Evolutionary conservation across 2,797 vertebrate genomes (phyloP).

Genomic region (Garrulus glandarius): DNA sequence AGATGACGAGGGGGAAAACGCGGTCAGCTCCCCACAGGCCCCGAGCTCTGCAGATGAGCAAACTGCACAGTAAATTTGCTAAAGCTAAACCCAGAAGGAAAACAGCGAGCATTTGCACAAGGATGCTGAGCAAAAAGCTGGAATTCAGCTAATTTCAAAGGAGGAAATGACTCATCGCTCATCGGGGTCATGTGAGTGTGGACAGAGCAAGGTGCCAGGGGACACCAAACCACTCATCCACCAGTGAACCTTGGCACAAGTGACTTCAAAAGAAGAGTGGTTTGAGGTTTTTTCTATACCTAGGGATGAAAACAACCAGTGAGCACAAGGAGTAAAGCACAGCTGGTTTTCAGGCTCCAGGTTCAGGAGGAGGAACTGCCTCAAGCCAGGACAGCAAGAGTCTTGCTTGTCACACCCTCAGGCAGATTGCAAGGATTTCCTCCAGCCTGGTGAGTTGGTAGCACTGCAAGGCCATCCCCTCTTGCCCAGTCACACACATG

Average conservation of each 20-base stretch:
- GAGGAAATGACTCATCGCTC: fast-evolving
- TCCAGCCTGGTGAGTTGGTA: not conserved
- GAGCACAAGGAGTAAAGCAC: not conserved
- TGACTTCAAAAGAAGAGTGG: not conserved
- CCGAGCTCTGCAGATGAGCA: fast-evolving
- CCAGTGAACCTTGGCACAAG: not conserved
- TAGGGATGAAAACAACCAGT: too few species aligned
- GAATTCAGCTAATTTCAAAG: not conserved
- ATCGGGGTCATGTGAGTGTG: fast-evolving
- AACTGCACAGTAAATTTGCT: not conserved
- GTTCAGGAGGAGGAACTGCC: not conserved
- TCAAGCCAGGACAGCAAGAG: not conserved
- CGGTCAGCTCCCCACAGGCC: fast-evolving
- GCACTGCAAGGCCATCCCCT: not conserved
- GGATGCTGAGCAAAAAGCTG: not conserved
- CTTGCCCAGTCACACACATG: not conserved
- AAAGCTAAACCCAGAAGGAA: not conserved
- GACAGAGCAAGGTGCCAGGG: not conserved
- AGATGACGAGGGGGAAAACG: fast-evolving
- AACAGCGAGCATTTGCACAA: fast-evolving
- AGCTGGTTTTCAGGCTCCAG: not conserved
- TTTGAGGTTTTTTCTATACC: not conserved
- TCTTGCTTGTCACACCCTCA: not conserved
- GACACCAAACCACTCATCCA: not conserved
- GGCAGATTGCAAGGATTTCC: not conserved